Evolutionary conservation across 2,113 vertebrate species (phyloP), one percentile per base, ranked within the genome.

Genomic region (Gymnobelideus leadbeateri): DNA sequence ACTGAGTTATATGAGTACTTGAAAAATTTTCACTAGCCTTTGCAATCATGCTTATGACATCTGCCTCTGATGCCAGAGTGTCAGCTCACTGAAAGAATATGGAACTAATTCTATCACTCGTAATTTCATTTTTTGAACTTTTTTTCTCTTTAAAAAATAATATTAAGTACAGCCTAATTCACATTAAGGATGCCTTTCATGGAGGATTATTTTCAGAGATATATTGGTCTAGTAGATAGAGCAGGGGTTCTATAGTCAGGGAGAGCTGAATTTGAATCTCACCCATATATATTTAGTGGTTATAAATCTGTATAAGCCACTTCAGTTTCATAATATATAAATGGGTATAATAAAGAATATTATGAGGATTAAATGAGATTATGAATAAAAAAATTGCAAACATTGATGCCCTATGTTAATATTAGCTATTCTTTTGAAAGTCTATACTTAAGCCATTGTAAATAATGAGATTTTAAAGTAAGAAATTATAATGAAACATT

Each of bases 21-120:
- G 47, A 51, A 37, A 90, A 92, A 23, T 90, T 94, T 95, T 94
- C 43, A 91, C 91, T 91, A 89, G 90, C 43, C 26, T 51, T 89
- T 90, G 95, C 47, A 92, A 14, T 94, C 95, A 91, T 94, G 89
- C 57, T 94, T 91, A 95, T 94, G 10, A 23, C 49, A 93, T 93
- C 24, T 95, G 47, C 43, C 57, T 96, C 84, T 95, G 26, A 49
- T 92, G 92, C 55, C 54, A 51, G 90, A 89, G 89, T 16, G 24
- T 68, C 31, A 53, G 91, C n/a, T 68, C 84, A 94, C 91, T 96
- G 91, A 61, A n/a, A 14, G 92, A 53, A 23, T 93, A 53, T 94
- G 61, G 25, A 90, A 96, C 53, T 91, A 89, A 93, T 49, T 95
- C 52, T 93, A 3, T 93, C 54, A 46, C 92, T 51, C 94, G 52